Evolutionary conservation across 2,797 vertebrate genomes (phyloP).

Genomic region (Enteromius radiatus): DNA sequence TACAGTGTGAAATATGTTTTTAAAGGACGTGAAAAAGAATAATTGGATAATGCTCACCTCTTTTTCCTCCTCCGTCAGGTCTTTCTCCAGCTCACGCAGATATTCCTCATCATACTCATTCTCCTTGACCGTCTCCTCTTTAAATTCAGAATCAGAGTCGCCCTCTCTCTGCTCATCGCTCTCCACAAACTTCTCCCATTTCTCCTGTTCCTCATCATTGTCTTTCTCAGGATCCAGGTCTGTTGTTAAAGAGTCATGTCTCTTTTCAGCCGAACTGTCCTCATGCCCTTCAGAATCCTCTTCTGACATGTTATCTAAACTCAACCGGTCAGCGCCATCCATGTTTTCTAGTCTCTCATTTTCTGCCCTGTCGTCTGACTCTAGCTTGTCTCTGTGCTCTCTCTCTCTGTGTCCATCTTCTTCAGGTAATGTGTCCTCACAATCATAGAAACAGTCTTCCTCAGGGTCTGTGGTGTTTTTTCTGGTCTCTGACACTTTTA

Average conservation of each 20-base stretch:
- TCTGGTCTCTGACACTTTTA: conserved; percentile 41
- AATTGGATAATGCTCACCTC: conserved; percentile 71
- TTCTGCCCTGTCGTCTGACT: conserved; percentile 4
- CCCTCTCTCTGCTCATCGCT: conserved; percentile 58
- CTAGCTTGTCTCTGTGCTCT: neutral
- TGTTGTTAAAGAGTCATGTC: conserved; percentile 14
- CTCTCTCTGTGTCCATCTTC: conserved; percentile 30
- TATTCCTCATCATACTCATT: conserved; percentile 86
- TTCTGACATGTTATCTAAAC: conserved; percentile 11
- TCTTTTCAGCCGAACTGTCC: conserved; percentile 11
- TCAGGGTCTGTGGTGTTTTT: conserved; percentile 57
- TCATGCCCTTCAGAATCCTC: conserved; percentile 18
- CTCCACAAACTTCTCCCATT: conserved; percentile 65
- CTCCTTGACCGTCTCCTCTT: conserved; percentile 63
- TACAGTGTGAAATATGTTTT: neutral
- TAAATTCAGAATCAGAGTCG: conserved; percentile 67
- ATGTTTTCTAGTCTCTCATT: conserved; percentile 27
- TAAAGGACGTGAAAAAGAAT: neutral
- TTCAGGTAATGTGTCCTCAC: conserved; percentile 77
- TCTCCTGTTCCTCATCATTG: conserved; percentile 41
- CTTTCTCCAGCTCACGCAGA: conserved; percentile 85
- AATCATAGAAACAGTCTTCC: conserved; percentile 87
- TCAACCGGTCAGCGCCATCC: neutral
- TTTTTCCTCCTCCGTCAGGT: conserved; percentile 89
- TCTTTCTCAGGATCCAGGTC: conserved; percentile 25